phyloP scores from a whole-genome alignment of 92 coral and sea anemone species.

The Parazoanthus darwini region DNA sequence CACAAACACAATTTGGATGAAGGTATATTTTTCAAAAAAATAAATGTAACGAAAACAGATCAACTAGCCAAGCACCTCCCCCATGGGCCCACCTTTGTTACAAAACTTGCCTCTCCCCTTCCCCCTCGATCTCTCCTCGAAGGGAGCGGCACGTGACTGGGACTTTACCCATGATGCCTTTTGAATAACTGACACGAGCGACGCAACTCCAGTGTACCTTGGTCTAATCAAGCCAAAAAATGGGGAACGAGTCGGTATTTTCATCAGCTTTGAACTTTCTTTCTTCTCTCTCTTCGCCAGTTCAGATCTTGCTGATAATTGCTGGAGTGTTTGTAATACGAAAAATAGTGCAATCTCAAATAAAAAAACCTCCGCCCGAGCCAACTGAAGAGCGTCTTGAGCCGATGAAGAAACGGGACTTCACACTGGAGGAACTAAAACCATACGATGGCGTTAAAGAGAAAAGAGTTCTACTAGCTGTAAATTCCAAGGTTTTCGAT shows the following conservation, averaged over 20 bases:
- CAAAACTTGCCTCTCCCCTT: neutral
- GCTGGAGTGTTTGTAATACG: constrained; percentile 74
- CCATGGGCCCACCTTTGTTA: no score
- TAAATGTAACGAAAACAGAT: no score
- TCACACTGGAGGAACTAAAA: constrained; percentile 79
- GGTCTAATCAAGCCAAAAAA: constrained; percentile 13
- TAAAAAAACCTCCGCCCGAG: constrained; percentile 73
- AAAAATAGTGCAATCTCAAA: constrained; percentile 71
- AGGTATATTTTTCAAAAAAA: no score
- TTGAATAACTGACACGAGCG: constrained; percentile 24
- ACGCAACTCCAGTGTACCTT: neutral
- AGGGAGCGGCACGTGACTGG: constrained; percentile 29
- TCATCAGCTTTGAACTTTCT: constrained; percentile 71
- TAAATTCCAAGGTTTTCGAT: constrained; percentile 94
- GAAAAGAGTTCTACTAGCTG: constrained; percentile 86
- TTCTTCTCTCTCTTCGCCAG: constrained; percentile 90
- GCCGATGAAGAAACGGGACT: constrained; percentile 98
- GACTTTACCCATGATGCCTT: constrained; percentile 36
- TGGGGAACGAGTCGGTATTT: constrained; percentile 73
- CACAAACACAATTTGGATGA: no score
- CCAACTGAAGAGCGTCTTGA: constrained; percentile 79
- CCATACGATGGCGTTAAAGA: constrained; percentile 93
- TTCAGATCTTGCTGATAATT: constrained; percentile 85
- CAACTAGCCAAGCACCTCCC: no score
- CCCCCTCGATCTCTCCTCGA: neutral